A percentile compares a stretch with the other conserved stretches of the same genome.
These are phyloP conservation scores for Delia radicum DNA, from an alignment of 1,140 invertebrate species.

Conservation along the genomic window DNA sequence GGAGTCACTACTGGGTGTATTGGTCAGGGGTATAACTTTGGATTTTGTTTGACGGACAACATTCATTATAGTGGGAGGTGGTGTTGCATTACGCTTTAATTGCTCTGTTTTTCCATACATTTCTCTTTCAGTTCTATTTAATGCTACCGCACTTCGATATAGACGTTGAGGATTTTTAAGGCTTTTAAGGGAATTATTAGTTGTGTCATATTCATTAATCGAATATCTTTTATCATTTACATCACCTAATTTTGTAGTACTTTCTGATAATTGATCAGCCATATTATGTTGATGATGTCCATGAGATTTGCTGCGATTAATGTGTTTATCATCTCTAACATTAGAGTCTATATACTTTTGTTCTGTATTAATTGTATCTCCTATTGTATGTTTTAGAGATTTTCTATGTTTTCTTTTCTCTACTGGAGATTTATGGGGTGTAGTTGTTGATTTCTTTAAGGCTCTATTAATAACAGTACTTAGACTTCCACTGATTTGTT, in stretches of 20 bases:
- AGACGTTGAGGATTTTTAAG: not conserved
- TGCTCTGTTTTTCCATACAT: not conserved
- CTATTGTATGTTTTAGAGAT: not conserved
- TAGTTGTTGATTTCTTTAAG: not conserved
- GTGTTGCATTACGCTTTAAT: not conserved
- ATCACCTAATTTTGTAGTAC: not conserved
- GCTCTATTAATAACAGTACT: not conserved
- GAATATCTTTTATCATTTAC: not conserved
- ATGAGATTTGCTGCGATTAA: not conserved
- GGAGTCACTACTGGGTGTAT: not conserved
- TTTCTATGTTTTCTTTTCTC: not conserved
- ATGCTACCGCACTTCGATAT: not conserved
- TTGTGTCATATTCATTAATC: not conserved
- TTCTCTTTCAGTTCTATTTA: not conserved
- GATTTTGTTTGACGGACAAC: constrained; percentile 9
- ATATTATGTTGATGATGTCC: not conserved
- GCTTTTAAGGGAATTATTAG: not conserved
- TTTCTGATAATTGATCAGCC: not conserved
- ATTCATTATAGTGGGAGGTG: not conserved
- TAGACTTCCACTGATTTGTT: not conserved
- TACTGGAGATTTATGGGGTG: too few species aligned
- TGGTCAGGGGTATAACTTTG: not conserved
- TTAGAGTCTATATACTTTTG: not conserved
- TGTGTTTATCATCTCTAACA: not conserved
- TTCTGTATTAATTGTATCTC: not conserved